Evolutionary conservation across 2,113 vertebrate species (phyloP).

Genomic region (Gopherus evgoodei): DNA sequence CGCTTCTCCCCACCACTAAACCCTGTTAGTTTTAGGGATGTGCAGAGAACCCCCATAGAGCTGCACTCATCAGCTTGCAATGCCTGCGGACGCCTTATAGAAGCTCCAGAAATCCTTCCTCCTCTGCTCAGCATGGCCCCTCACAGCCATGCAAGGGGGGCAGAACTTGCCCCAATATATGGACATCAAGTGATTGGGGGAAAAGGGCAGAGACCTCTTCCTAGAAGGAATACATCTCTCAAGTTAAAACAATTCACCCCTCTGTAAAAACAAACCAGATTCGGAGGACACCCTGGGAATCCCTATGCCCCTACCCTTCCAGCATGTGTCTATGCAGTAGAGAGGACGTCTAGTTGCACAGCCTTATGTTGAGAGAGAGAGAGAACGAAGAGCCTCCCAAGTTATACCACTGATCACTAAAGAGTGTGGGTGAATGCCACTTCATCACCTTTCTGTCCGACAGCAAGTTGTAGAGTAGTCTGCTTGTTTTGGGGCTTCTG

Average conservation of each 20-base stretch:
- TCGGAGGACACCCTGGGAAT: not conserved
- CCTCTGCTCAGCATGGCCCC: not conserved
- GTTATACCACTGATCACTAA: no score
- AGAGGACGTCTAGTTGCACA: no score
- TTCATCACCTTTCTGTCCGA: not conserved
- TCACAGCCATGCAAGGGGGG: not conserved
- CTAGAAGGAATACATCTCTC: not conserved
- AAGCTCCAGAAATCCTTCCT: not conserved
- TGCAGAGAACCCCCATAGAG: no score
- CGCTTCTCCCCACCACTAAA: no score
- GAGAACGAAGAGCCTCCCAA: not conserved
- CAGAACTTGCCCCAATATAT: not conserved
- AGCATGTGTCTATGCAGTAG: not conserved
- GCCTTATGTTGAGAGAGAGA: no score
- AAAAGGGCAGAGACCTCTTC: not conserved
- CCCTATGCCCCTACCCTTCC: not conserved
- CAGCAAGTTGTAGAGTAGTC: not conserved
- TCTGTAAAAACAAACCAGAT: no score
- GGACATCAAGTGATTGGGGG: not conserved
- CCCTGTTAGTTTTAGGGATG: no score
- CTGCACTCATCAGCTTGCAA: no score
- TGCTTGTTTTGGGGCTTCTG: not conserved
- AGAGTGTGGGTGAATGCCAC: not conserved
- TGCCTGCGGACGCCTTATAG: not conserved
- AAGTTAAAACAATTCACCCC: not conserved